phyloP scores from a whole-genome alignment of 2,113 vertebrate genomes.

The Saccopteryx leptura region DNA sequence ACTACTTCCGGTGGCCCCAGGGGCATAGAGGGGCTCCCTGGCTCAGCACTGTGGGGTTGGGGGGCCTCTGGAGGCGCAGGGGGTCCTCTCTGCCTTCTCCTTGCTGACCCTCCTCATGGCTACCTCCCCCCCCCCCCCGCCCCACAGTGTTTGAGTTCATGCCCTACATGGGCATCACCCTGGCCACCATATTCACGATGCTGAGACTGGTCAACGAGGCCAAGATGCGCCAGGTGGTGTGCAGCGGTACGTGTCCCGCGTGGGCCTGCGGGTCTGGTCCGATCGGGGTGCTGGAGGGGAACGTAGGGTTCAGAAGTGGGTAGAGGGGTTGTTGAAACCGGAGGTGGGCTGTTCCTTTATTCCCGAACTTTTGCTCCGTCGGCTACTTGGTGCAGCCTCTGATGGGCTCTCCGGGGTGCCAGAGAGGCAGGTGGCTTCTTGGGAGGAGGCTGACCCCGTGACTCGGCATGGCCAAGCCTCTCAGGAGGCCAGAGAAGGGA shows the following conservation, averaged over 20 bases:
- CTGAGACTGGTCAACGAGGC: constrained; percentile 74
- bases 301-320: rapidly evolving
- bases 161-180: constrained; percentile 82
- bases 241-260: constrained; percentile 42
- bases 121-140: rapidly evolving
- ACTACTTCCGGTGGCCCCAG: not conserved
- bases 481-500: not conserved
- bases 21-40: not conserved
- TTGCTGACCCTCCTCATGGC: not conserved
- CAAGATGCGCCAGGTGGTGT: constrained; percentile 79
- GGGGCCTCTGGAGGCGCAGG: not conserved
- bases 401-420: not conserved
- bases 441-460: too few species aligned
- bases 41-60: not conserved
- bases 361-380: not conserved
- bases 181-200: constrained; percentile 81
- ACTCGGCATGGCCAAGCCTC: not conserved
- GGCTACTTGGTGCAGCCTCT: not conserved
- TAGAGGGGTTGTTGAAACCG: not conserved
- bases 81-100: not conserved
- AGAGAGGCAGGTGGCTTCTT: not conserved
- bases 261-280: not conserved
- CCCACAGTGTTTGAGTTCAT: constrained; percentile 80
- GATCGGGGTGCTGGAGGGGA: rapidly evolving
- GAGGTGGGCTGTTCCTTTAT: rapidly evolving